Evolutionary conservation across 1,140 invertebrate species (phyloP).

Genomic region (Drosophila bocqueti): DNA sequence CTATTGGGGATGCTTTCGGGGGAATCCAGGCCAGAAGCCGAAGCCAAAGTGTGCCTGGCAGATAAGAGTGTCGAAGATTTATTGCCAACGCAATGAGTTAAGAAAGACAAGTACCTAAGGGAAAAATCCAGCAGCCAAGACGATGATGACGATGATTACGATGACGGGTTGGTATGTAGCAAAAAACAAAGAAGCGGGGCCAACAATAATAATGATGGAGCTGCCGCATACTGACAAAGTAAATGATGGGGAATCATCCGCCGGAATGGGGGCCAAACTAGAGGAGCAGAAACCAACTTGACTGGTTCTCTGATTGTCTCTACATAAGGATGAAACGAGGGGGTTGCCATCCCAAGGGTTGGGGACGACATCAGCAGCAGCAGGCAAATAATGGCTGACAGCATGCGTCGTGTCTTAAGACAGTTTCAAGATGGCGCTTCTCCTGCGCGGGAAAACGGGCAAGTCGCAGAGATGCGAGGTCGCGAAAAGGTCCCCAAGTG

Average conservation of each 20-base stretch:
- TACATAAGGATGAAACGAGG: constrained; percentile 1
- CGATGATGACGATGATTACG: constrained; percentile 46
- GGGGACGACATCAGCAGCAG: constrained; percentile 14
- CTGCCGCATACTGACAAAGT: constrained; percentile 82
- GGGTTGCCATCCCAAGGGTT: not conserved
- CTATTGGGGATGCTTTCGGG: not conserved
- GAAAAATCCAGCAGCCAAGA: constrained; percentile 56
- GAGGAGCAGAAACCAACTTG: constrained; percentile 32
- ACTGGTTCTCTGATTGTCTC: constrained; percentile 66
- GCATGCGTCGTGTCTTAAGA: constrained; percentile 66
- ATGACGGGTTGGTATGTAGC: constrained; percentile 67
- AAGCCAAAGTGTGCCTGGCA: constrained; percentile 67
- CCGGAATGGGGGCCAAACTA: constrained; percentile 25
- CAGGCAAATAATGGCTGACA: constrained; percentile 81
- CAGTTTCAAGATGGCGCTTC: constrained; percentile 74
- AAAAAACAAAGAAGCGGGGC: constrained; percentile 33
- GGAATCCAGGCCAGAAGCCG: constrained; percentile 1
- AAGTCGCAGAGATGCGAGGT: constrained; percentile 7
- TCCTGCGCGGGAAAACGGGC: not conserved
- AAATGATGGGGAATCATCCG: constrained; percentile 80
- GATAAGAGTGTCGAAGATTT: constrained; percentile 83
- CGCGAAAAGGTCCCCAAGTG: constrained; percentile 10
- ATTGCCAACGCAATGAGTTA: constrained; percentile 85
- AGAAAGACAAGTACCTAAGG: constrained; percentile 84
- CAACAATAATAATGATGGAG: constrained; percentile 82